Evolutionary conservation across 2,113 vertebrate species (phyloP), one percentile per base, ranked within the genome.

Genomic region (Tetrax tetrax): DNA sequence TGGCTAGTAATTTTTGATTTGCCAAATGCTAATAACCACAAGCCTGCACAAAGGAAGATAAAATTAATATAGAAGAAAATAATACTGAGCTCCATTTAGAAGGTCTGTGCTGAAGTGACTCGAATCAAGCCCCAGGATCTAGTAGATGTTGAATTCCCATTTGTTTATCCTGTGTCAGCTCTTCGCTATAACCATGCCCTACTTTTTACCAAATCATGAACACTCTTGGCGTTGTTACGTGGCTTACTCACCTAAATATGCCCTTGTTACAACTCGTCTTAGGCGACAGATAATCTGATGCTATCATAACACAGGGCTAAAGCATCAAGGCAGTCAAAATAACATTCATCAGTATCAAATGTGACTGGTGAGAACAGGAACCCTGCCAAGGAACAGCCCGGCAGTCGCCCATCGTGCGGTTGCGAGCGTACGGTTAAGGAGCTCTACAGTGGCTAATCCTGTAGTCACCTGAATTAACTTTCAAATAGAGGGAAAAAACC

Each of bases 401-500:
- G 94, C 79, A 64, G 90, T 94, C 23, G 12, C 92, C 92, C 83
- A 78, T 85, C 15, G 2, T 79, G 92, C 96, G 76, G 60, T 70
- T 90, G 91, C 24, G 54, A 95, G 80, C 0, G 0, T 64, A 75
- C 7, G 50, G 89, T 79, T 90, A 93, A 96, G 96, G 97, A 97
- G 76, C 96, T 97, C 88, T 84, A 45, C 80, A 57, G 93, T 94
- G 95, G 96, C 81, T 97, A 97, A 98, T 98, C 97, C 96, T 96
- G 81, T 97, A 97, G 97, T 96, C 96, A 95, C 94, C 86, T 89
- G 83, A 97, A 97, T 98, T 97, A 96, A 96, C 82, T 97, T 96
- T 96, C 93, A 96, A 97, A 93, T 29, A 74, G 66, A 72, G 64
- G 48, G 31, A 64, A 53, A 60, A 84, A 93, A 87, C 23, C 7